These are phyloP conservation scores for Aphidius ervi DNA, from an alignment of 1,140 invertebrate species.

Conservation along the genomic window DNA sequence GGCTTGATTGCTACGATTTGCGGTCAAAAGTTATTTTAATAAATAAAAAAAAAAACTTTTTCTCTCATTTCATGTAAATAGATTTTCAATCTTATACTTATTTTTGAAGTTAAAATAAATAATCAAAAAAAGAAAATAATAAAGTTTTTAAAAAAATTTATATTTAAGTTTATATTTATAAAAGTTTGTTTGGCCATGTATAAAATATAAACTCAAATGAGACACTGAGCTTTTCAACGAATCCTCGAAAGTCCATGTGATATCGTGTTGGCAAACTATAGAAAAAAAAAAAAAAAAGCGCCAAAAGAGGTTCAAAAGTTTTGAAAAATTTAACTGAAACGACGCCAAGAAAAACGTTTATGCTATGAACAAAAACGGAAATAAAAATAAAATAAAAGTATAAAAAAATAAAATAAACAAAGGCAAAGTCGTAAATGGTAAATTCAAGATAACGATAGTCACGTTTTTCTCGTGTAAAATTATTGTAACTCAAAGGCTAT, in stretches of 20 bases:
- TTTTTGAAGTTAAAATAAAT: too few species aligned
- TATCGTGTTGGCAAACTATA: conserved; percentile 4
- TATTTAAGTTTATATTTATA: too few species aligned
- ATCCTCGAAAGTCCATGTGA: conserved; percentile 29
- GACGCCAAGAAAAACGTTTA: conserved; percentile 34
- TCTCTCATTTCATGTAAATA: too few species aligned
- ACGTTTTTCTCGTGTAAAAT: conserved; percentile 41
- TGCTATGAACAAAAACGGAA: background rate
- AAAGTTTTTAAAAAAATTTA: too few species aligned
- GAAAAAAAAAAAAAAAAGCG: background rate
- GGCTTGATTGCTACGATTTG: too few species aligned
- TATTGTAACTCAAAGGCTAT: conserved; percentile 6
- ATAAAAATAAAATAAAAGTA: conserved; percentile 36
- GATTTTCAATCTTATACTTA: too few species aligned
- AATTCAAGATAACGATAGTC: conserved; percentile 23
- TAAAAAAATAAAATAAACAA: conserved; percentile 6
- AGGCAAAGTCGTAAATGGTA: background rate
- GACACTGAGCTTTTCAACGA: conserved; percentile 34
- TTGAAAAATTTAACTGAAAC: conserved; percentile 41
- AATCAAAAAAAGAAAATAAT: too few species aligned
- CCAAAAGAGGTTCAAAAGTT: conserved; percentile 26
- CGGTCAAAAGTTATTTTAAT: too few species aligned
- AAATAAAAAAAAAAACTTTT: too few species aligned
- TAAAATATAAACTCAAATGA: conserved; percentile 18
- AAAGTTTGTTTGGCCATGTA: background rate